Conservation (phyloP, 2,888 invertebrate genomes). For the Xanthorhoe designata region DNA sequence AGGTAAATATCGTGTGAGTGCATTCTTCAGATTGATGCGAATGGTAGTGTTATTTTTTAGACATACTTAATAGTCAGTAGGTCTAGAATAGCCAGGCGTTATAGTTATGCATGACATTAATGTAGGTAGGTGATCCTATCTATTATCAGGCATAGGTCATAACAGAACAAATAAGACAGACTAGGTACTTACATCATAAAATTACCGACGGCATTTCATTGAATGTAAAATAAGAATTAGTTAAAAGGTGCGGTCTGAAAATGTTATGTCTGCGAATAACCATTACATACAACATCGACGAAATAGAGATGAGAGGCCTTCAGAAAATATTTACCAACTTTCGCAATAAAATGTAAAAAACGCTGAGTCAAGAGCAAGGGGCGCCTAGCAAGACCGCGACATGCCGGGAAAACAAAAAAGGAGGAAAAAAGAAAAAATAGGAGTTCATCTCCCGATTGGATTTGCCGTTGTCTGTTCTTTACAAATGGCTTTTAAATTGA, state of each 20-base stretch:
- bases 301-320: conserved; percentile 67
- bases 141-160: too few relatives aligned
- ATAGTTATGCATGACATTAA: background rate
- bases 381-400: conserved; percentile 83
- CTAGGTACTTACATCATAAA: too few relatives aligned
- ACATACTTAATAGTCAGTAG: too few relatives aligned
- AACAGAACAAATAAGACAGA: too few relatives aligned
- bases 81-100: too few relatives aligned
- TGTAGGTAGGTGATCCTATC: too few relatives aligned
- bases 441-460: conserved; percentile 77
- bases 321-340: conserved; percentile 81
- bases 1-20: too few relatives aligned
- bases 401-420: conserved; percentile 74
- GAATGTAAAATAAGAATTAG: background rate
- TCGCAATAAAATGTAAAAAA: conserved; percentile 81
- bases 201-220: background rate
- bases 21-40: too few relatives aligned
- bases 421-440: conserved; percentile 70
- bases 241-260: conserved; percentile 12
- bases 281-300: conserved; percentile 65
- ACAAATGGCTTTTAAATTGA: conserved; percentile 83
- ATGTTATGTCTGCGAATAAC: conserved; percentile 30
- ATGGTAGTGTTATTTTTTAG: too few relatives aligned
- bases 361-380: conserved; percentile 82
- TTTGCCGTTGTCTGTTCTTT: conserved; percentile 83